Evolutionary conservation across 2,888 invertebrate genomes (phyloP).

Genomic region (Lumbricus terrestris): DNA sequence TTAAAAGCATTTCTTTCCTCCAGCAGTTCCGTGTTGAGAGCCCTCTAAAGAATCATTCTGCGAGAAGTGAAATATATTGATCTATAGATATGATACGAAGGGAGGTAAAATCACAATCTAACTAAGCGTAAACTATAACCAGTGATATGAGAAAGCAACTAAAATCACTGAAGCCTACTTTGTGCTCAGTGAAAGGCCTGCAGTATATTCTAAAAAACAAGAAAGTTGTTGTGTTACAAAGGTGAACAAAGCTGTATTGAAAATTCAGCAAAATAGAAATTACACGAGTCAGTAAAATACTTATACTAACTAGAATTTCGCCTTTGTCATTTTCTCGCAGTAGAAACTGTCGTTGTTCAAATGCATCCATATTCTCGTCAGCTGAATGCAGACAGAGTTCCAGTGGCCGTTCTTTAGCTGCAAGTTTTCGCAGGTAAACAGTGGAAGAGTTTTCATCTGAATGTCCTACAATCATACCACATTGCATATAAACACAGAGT

Average conservation of each 20-base stretch:
- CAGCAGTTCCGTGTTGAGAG: too few species aligned
- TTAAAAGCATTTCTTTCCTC: too few species aligned
- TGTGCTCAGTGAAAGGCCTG: neutral
- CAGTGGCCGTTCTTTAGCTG: conserved; percentile 60
- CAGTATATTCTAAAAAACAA: neutral
- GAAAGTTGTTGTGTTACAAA: neutral
- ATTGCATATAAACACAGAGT: neutral
- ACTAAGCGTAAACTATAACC: neutral
- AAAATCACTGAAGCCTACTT: neutral
- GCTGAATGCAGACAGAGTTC: conserved; percentile 61
- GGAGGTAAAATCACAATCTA: neutral
- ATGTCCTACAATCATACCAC: neutral
- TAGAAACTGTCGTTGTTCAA: conserved; percentile 59
- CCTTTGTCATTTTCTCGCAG: conserved; percentile 66
- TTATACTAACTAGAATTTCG: conserved; percentile 61
- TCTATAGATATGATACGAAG: too few species aligned
- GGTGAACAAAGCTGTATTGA: neutral
- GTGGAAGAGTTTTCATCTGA: neutral
- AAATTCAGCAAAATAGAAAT: neutral
- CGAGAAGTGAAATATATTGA: too few species aligned
- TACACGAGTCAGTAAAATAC: neutral
- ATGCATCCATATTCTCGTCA: conserved; percentile 39
- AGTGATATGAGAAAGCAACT: neutral
- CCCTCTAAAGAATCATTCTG: too few species aligned
- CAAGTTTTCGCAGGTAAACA: conserved; percentile 11